phyloP scores from a whole-genome alignment of 1,140 invertebrate genomes.

The Lutraria rhynchaena region DNA sequence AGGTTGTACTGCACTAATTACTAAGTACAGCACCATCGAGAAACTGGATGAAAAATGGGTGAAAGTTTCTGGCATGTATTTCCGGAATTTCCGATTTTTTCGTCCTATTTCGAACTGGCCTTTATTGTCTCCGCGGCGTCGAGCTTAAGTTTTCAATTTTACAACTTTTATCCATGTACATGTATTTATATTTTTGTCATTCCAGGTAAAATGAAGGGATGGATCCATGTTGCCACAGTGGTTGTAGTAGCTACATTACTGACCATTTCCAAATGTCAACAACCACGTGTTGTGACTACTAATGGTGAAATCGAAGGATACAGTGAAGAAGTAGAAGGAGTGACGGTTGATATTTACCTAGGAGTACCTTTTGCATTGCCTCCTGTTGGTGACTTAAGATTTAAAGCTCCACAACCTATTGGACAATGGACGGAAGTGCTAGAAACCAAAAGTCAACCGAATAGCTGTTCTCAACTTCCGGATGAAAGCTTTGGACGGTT shows the following conservation, averaged over 20 bases:
- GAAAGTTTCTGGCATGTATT: no score
- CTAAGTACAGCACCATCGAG: no score
- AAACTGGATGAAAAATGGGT: no score
- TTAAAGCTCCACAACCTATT: conserved; percentile 77
- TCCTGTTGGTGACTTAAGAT: conserved; percentile 92
- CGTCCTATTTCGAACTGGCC: no score
- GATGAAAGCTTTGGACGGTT: conserved; percentile 51
- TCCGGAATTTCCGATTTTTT: no score
- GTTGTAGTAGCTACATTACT: conserved; percentile 11
- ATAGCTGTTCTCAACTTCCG: conserved; percentile 42
- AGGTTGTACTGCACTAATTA: no score
- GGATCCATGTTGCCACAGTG: background rate
- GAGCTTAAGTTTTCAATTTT: no score
- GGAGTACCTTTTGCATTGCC: conserved; percentile 98
- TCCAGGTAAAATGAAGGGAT: conserved; percentile 33
- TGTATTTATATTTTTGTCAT: background rate
- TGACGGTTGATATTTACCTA: conserved; percentile 85
- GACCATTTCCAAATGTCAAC: background rate
- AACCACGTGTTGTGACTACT: conserved; percentile 12
- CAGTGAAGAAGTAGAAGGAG: background rate
- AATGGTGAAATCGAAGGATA: conserved; percentile 49
- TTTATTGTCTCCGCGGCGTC: no score
- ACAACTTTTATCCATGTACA: no score
- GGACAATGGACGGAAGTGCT: conserved; percentile 54
- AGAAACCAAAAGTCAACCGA: conserved; percentile 51